Evolutionary conservation across 2,888 invertebrate species (phyloP).

Genomic region (Xestia rhomboidea): DNA sequence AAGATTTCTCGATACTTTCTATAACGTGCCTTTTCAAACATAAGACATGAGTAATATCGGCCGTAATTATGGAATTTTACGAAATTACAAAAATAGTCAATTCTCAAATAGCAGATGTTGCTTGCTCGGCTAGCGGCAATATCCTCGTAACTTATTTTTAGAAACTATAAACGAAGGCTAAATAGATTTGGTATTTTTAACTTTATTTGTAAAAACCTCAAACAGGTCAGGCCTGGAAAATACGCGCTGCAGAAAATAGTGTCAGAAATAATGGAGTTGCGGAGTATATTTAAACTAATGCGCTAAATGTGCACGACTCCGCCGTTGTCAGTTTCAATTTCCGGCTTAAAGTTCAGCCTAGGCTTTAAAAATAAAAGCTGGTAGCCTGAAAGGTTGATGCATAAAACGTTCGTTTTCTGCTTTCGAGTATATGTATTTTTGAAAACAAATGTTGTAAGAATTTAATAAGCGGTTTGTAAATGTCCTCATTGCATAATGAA

Average conservation of each 20-base stretch:
- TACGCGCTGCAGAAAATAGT: constrained; percentile 8
- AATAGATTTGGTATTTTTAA: constrained; percentile 48
- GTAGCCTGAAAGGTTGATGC: not conserved
- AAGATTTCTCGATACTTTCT: too few species aligned
- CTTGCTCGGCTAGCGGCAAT: constrained; percentile 19
- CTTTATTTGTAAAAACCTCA: constrained; percentile 11
- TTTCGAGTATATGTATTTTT: not conserved
- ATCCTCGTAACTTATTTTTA: constrained; percentile 41
- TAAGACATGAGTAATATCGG: not conserved
- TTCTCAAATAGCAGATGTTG: constrained; percentile 37
- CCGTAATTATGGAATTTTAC: not conserved
- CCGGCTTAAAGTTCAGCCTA: not conserved
- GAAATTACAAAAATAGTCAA: constrained; percentile 20
- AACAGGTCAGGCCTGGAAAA: constrained; percentile 21
- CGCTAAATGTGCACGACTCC: constrained; percentile 1
- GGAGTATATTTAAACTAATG: constrained; percentile 1
- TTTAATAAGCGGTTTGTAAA: not conserved
- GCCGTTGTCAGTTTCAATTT: constrained; percentile 13
- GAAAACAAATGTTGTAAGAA: not conserved
- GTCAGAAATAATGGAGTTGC: not conserved
- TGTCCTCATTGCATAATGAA: not conserved
- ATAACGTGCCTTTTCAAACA: not conserved
- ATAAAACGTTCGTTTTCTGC: not conserved
- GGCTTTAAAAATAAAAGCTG: constrained; percentile 10
- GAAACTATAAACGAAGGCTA: constrained; percentile 36